Evolutionary conservation across 2,888 invertebrate genomes (phyloP), one percentile per base, ranked within the genome.

Genomic region (Hirtodrosophila alboralis): DNA sequence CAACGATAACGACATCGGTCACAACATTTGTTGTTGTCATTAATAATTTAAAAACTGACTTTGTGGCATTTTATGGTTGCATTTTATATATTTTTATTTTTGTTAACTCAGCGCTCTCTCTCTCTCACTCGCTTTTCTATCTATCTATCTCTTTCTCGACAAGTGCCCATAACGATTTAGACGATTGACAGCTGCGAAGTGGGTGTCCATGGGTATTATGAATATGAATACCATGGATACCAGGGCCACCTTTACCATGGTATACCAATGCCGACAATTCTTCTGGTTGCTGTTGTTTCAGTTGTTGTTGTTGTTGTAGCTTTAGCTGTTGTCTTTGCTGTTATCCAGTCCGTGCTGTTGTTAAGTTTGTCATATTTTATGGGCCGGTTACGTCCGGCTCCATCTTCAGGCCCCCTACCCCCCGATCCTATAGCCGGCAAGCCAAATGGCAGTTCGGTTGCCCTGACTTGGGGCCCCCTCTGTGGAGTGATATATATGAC

Each of bases 341-440:
- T 65, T 71, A 51, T 75, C 53, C 77, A 61, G 76, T 75, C 73
- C 66, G 73, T 72, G 80, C 52, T 54, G 79, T 70, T 76, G 80
- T 70, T 78, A 78, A 78, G 79, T 78, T 81, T 78, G 75, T 78
- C 77, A 78, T 78, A 78, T 78, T 78, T 78, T 78, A 78, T 78
- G 83, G 59, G 57, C 68, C 68, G 77, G 65, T 81, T 81, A 81
- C 59, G 61, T 81, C 75, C 76, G 68, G 61, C 71, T 67, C 36
- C 62, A 48, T 43, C 71, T 56, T 28, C 43, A 33, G n/a, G 33
- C 45, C 14, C 10, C 37, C 12, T 28, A 31, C 3, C 7, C 48
- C 10, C 26, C 47, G 8, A 12, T 18, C 40, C 30, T 7, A 9
- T 23, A 4, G n/a, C 18, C 21, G 41, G 10, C 43, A 13, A 26